A percentile compares a stretch with the other conserved stretches of the same genome.
phyloP scores from a whole-genome alignment of 2,797 vertebrate species.

The Poecilia gillii region DNA sequence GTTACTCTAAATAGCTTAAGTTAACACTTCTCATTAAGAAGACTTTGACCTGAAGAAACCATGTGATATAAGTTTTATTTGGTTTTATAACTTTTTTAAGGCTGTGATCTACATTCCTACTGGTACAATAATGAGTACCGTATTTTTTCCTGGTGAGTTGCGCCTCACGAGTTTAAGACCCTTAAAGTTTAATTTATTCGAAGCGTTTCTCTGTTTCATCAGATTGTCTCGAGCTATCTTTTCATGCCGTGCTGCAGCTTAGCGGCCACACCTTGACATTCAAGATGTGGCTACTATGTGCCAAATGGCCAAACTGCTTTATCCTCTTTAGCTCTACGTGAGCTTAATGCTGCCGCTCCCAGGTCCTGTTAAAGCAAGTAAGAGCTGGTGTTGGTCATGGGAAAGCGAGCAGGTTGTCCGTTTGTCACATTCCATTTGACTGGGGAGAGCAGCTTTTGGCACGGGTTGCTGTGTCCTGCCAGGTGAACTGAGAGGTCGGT shows the following conservation, averaged over 20 bases:
- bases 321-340: not conserved
- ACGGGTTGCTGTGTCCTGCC: conserved; percentile 27
- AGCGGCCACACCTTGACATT: not conserved
- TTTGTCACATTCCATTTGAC: conserved; percentile 59
- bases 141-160: not conserved
- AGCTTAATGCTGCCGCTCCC: not conserved
- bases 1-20: not conserved
- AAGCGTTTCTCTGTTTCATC: not conserved
- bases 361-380: not conserved
- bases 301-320: conserved; percentile 1
- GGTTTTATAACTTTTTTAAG: not conserved
- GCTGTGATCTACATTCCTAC: not conserved
- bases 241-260: not conserved
- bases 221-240: not conserved
- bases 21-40: not conserved
- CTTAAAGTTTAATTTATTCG: not conserved
- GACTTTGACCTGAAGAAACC: not conserved
- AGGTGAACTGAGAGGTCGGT: conserved; percentile 57
- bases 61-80: not conserved
- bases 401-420: conserved; percentile 44
- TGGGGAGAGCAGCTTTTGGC: conserved; percentile 44
- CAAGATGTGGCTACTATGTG: not conserved
- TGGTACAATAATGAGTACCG: not conserved
- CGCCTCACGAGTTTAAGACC: not conserved
- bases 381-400: conserved; percentile 31